Evolutionary conservation across 2,113 vertebrate genomes (phyloP), one percentile per base, ranked within the genome.

Genomic region (Sminthopsis crassicaudata): DNA sequence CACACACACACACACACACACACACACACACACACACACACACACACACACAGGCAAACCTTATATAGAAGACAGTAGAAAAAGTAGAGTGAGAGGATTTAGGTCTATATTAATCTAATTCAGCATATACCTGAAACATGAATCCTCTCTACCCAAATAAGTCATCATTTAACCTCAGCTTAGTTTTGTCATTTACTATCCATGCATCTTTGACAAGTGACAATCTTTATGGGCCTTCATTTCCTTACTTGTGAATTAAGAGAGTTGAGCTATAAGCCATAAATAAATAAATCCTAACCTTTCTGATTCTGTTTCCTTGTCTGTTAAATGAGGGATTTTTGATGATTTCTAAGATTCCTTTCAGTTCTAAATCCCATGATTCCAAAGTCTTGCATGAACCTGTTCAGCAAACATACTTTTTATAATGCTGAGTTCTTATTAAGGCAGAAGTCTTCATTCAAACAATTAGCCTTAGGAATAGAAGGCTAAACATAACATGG

Each of bases 381-480:
- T 57, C 84, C 16, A 91, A 89, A 84, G 46, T 89, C 46, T 76
- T 94, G n/a, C 12, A 0, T 52, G 93, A 53, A 26, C 25, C 36
- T 51, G 51, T 27, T 95, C 23, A 51, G 76, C 22, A 95, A 91
- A 90, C 26, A 51, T 91, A 16, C 1, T 46, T 95, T 93, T 46
- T 23, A 84, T 42, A 95, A 53, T 93, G 53, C 19, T 92, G 92
- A 6, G 16, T 90, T 60, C 54, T 60, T 26, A 92, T 52, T 30
- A 51, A n/a, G 14, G 12, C 60, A 76, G 10, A 88, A 67, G 8
- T 54, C 10, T 12, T 88, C 89, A 91, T 25, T 19, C 54, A 54
- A 95, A 93, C 94, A 91, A 51, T 92, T 93, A 93, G 46, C 50
- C 67, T 89, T 48, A 50, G 11, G 42, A 67, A 92, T 2, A 54